A percentile compares a stretch with the other conserved stretches of the same genome.
These are phyloP conservation scores for Girardinus metallicus DNA, from an alignment of 2,797 vertebrate species.

Conservation along the genomic window DNA sequence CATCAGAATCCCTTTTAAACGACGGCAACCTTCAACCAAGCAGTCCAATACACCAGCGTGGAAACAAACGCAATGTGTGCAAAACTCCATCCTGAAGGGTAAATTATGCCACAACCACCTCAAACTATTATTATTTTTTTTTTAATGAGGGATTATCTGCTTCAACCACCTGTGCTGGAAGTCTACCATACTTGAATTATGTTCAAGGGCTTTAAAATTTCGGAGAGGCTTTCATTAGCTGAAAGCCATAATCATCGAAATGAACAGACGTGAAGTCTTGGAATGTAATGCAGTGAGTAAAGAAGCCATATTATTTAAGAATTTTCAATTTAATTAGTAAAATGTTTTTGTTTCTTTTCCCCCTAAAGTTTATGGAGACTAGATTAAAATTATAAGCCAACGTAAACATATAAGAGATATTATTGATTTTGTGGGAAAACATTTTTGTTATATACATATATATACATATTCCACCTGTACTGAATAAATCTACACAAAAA, in stretches of 20 bases:
- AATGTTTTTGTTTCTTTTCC: neutral
- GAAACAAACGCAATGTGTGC: neutral
- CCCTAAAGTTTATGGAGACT: neutral
- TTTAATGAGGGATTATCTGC: neutral
- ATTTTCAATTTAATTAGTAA: neutral
- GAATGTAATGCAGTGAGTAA: neutral
- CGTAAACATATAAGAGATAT: neutral
- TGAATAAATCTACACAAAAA: neutral
- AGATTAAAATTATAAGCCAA: neutral
- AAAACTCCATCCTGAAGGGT: neutral
- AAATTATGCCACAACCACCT: neutral
- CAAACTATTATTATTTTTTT: neutral
- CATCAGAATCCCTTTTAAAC: neutral
- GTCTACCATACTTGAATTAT: neutral
- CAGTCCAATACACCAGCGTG: neutral
- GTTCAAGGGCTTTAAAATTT: neutral
- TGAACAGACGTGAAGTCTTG: neutral
- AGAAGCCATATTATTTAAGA: neutral
- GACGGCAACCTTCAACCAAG: neutral
- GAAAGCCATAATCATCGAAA: neutral
- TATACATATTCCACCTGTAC: neutral
- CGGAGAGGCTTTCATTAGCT: neutral
- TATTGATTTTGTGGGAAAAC: neutral
- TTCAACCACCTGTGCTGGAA: neutral
- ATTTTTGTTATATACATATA: too few relatives aligned